Evolutionary conservation across 2,797 vertebrate species (phyloP), one percentile per base, ranked within the genome.

Genomic region (Cyprinodon diabolis): DNA sequence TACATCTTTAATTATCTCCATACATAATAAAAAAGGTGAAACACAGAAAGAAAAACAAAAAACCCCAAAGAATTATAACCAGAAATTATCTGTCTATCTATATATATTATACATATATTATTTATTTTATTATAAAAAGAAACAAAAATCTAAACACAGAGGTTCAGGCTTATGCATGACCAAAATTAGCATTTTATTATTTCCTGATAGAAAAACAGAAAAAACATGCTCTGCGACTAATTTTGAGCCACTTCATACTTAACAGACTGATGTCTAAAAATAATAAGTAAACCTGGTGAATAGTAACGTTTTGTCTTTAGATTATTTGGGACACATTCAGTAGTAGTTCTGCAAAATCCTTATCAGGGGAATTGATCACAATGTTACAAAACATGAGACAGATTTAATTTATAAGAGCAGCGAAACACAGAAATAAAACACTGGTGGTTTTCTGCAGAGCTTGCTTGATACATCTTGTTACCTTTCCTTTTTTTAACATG

Each of bases 401-500:
- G 12, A 65, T 63, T 43, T 14, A 14, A 19, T 58, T 49, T 30
- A 51, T 21, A 57, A 66, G 40, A 48, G 76, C 84, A 84, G 76
- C 60, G 82, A 84, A 86, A 82, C 11, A 35, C 13, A 57, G 58
- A 77, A 71, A 45, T 13, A 21, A 77, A 76, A 66, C 35, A n/a
- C 15, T 17, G 51, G 5, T 14, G n/a, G 48, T 48, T 19, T 65
- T 65, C 62, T 47, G 62, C 12, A 21, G 45, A 54, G 48, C 78
- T 75, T 19, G 58, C 78, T 25, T 66, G 4, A 69, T 37, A 58
- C 65, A 43, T n/a, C 0, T 21, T 21, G 11, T 43, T 19, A 21
- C 19, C 3, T 63, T 19, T 43, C 37, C 43, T 13, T 21, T 43
- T 8, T 12, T 6, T n/a, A 43, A 43, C 60, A 63, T 17, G 40